phyloP scores from a whole-genome alignment of 2,888 invertebrate species.

The Lagria hirta region DNA sequence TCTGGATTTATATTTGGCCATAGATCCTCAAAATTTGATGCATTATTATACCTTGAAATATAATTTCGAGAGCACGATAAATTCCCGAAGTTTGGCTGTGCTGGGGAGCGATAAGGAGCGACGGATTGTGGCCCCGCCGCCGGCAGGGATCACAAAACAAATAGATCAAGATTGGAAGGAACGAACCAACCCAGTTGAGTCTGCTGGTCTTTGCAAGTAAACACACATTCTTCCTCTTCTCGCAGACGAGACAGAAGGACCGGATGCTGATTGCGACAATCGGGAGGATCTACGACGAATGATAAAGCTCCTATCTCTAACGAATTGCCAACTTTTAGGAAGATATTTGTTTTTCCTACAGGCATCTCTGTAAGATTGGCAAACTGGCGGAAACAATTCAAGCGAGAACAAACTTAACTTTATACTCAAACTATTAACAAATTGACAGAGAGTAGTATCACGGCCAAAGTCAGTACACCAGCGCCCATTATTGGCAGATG shows the following conservation, averaged over 20 bases:
- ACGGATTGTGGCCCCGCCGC: conserved; percentile 51
- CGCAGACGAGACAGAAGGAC: conserved; percentile 50
- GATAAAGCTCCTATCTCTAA: conserved; percentile 45
- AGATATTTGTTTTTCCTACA: too few relatives aligned
- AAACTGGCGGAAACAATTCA: too few relatives aligned
- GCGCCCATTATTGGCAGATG: too few relatives aligned
- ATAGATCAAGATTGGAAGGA: conserved; percentile 56
- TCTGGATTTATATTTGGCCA: conserved; percentile 55
- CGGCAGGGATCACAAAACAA: conserved; percentile 55
- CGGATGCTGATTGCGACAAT: conserved; percentile 56
- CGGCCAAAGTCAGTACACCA: too few relatives aligned
- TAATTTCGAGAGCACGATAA: conserved; percentile 50
- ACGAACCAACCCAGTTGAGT: conserved; percentile 46
- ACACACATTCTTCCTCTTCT: conserved; percentile 51
- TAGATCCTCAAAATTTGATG: conserved; percentile 53
- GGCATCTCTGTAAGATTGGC: too few relatives aligned
- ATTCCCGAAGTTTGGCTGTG: conserved; percentile 44
- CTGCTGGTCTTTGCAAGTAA: conserved; percentile 50
- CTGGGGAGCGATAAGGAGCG: conserved; percentile 51
- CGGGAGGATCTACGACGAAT: conserved; percentile 49
- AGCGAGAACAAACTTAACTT: too few relatives aligned
- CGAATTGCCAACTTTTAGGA: conserved; percentile 47
- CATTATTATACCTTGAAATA: conserved; percentile 55
- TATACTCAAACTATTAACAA: too few relatives aligned
- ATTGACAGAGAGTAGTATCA: too few relatives aligned